phyloP scores from a whole-genome alignment of 2,888 invertebrate genomes.

The Thymelicus lineola region DNA sequence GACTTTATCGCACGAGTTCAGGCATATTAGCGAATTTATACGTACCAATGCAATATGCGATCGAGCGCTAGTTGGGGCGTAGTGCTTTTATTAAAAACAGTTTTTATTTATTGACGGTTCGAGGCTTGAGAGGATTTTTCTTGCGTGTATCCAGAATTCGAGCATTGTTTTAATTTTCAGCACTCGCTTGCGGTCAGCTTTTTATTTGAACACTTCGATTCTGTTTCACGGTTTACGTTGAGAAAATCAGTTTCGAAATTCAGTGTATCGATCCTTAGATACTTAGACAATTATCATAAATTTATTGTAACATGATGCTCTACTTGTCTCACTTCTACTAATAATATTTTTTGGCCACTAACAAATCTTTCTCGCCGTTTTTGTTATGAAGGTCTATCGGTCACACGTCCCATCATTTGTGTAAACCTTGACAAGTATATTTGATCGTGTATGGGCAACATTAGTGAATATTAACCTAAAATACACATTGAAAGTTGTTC shows the following conservation, averaged over 20 bases:
- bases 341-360: no score
- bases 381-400: no score
- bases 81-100: slow-evolving; percentile 79
- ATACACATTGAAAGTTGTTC: no score
- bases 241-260: not conserved
- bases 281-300: no score
- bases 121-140: slow-evolving; percentile 61
- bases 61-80: slow-evolving; percentile 64
- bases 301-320: no score
- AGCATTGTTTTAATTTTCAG: slow-evolving; percentile 40
- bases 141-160: slow-evolving; percentile 51
- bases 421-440: no score
- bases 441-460: no score
- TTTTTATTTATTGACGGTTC: slow-evolving; percentile 78
- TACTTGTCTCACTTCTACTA: no score
- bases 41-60: slow-evolving; percentile 77
- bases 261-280: no score
- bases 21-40: slow-evolving; percentile 83
- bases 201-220: slow-evolving; percentile 9
- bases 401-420: no score
- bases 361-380: no score
- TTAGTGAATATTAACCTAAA: no score
- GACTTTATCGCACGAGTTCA: slow-evolving; percentile 82
- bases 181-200: slow-evolving; percentile 12
- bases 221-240: not conserved